These are phyloP conservation scores for Itoplectis maculator DNA, from an alignment of 2,888 invertebrate species.

Conservation along the genomic window DNA sequence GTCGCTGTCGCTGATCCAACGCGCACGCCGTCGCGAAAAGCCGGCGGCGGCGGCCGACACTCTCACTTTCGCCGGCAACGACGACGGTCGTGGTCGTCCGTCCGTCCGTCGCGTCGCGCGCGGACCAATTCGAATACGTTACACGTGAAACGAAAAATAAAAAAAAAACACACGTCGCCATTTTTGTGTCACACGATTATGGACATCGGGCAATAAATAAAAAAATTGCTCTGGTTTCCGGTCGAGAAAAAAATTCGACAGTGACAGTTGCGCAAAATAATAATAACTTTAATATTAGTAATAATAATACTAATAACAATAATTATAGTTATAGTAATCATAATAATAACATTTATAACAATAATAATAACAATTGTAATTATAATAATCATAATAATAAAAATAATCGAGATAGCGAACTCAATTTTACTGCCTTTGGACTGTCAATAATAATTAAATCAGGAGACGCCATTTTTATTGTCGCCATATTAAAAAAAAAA, in stretches of 20 bases:
- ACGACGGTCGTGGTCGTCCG: constrained; percentile 80
- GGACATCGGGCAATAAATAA: too few relatives aligned
- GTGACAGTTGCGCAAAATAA: constrained; percentile 11
- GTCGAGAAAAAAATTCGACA: too few relatives aligned
- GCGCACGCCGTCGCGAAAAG: constrained; percentile 35
- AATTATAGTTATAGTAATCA: not conserved
- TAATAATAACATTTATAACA: not conserved
- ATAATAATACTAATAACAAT: not conserved
- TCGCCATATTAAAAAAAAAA: constrained; percentile 2
- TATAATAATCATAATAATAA: not conserved
- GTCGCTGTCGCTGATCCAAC: constrained; percentile 40
- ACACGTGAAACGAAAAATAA: constrained; percentile 27
- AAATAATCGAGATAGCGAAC: not conserved
- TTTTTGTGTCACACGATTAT: too few relatives aligned
- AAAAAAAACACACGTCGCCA: not conserved
- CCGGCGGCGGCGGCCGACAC: constrained; percentile 73
- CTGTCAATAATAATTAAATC: too few relatives aligned
- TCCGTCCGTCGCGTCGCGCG: constrained; percentile 72
- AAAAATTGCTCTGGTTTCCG: not conserved
- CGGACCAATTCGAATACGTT: constrained; percentile 65
- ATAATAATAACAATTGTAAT: not conserved
- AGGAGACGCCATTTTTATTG: too few relatives aligned
- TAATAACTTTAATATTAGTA: not conserved
- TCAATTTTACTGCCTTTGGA: not conserved
- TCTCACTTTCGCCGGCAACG: constrained; percentile 83